Percentiles rank a stretch among this genome's conserved stretches.
Evolutionary conservation across 2,113 vertebrate species (phyloP).

Genomic region (Oncorhynchus gorbuscha): DNA sequence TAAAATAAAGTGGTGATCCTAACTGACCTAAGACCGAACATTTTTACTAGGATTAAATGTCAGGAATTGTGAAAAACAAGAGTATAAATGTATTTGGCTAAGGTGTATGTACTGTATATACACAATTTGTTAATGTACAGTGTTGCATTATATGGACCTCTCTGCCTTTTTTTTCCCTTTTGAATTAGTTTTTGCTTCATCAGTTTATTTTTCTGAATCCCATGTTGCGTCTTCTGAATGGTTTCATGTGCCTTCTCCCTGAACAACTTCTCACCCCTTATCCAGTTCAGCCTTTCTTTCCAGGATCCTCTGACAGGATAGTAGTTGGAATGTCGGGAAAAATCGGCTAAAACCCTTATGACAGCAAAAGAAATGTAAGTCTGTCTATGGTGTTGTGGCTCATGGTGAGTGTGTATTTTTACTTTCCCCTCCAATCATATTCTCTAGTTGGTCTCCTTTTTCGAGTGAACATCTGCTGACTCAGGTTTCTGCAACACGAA

Average conservation of each 20-base stretch:
- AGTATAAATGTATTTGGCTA: too few species aligned
- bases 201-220: constrained; percentile 55
- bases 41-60: too few species aligned
- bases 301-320: constrained; percentile 80
- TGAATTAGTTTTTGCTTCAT: constrained; percentile 53
- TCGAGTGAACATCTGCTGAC: constrained; percentile 88
- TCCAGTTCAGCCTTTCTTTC: constrained; percentile 85
- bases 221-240: constrained; percentile 61
- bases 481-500: constrained; percentile 81
- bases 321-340: neutral
- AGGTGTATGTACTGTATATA: neutral
- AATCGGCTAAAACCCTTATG: too few species aligned
- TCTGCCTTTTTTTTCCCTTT: constrained; percentile 3
- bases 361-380: too few species aligned
- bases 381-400: neutral
- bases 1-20: too few species aligned
- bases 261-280: constrained; percentile 74
- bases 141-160: neutral
- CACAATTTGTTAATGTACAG: neutral
- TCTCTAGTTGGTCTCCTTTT: constrained; percentile 92
- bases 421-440: constrained; percentile 94
- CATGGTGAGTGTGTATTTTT: constrained; percentile 19
- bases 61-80: too few species aligned
- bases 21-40: too few species aligned
- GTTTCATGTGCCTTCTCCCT: constrained; percentile 73